Base-by-base conservation (phyloP, 2,797 vertebrate genomes). In the Halcyon leucocephala region DNA sequence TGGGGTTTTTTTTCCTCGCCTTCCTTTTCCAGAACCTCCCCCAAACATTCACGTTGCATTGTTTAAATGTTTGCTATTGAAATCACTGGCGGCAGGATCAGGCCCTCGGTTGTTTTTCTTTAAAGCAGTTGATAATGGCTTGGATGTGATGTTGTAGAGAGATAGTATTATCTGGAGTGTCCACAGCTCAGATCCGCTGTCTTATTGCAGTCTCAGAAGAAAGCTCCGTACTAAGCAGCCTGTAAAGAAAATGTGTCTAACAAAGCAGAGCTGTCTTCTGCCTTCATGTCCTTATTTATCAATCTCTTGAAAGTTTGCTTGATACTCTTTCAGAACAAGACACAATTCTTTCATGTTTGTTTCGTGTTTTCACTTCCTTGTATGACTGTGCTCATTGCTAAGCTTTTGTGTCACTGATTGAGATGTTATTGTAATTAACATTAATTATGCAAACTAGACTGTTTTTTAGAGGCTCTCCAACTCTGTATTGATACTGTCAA, bases 341-440 rank as follows among this genome's bases (percentile, higher is more conserved):
- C 90, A 62, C 35, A 39, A 57, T 76, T 72, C 67, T 88, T 88
- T 89, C 87, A 29, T 97, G 76, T 96, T 95, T 96, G 83, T 95
- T 97, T 94, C 66, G n/a, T 92, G 83, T 96, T 97, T 96, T 92
- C 66, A 81, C 82, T 92, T 90, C 93, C 93, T 97, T 3, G 5
- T 97, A 90, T 97, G 84, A 95, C 85, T 95, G 33, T 41, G 71
- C 94, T 97, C 95, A 96, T 94, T 94, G 90, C 85, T 74, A 66
- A 87, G 90, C 82, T 90, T 95, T 97, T 95, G 82, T 97, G 81
- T 97, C 93, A 96, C 96, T 94, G 91, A 91, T 78, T 95, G 97
- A 76, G 83, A 90, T 96, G 69, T 94, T 97, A 78, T 94, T 97
- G 93, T 97, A 96, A 97, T 97, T 95, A 97, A 95, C 94, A 84